Evolutionary conservation across 2,113 vertebrate species (phyloP), one percentile per base, ranked within the genome.

Genomic region (Uropsilus gracilis): DNA sequence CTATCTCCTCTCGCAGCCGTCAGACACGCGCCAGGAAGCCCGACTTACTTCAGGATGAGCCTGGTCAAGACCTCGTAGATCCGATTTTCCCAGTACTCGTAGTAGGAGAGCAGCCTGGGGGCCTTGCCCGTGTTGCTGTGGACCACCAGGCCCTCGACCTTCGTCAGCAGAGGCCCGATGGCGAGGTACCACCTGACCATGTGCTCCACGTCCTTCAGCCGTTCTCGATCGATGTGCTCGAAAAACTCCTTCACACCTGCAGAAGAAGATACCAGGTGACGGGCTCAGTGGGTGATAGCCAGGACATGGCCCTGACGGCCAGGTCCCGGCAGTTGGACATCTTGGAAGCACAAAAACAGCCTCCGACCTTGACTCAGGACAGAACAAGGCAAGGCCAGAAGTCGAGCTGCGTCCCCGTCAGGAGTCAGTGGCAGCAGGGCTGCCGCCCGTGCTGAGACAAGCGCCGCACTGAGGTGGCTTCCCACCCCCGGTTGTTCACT

Each of bases 211-310:
- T 99, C 99, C 88, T 98, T 99, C 53, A 55, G 37, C 81, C 98
- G 97, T 78, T 99, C 99, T n/a, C 20, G 94, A 64, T 99, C 99
- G 37, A 99, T 94, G 64, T 97, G 91, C 84, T 99, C 98, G 97
- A 98, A 99, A 97, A 99, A 99, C 59, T 99, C 98, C 94, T 99
- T 99, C 50, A 98, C 97, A 22, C 98, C 99, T 99, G 89, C 1
- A 69, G 97, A 85, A 93, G 68, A 24, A 34, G 86, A 11, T 24
- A 3, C 1, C 37, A 8, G 7, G 57, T 78, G 4, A 68, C 1
- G 18, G 16, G 13, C 2, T 50, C 11, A 2, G n/a, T 0, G 3
- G 37, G 30, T 18, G n/a, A 10, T 17, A 0, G 55, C n/a, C 37
- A 81, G 50, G 61, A 17, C 12, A 12, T 2, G 0, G 17, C 53